Evolutionary conservation across 1,140 invertebrate genomes (phyloP).

Genomic region (Globodera ellingtonae): DNA sequence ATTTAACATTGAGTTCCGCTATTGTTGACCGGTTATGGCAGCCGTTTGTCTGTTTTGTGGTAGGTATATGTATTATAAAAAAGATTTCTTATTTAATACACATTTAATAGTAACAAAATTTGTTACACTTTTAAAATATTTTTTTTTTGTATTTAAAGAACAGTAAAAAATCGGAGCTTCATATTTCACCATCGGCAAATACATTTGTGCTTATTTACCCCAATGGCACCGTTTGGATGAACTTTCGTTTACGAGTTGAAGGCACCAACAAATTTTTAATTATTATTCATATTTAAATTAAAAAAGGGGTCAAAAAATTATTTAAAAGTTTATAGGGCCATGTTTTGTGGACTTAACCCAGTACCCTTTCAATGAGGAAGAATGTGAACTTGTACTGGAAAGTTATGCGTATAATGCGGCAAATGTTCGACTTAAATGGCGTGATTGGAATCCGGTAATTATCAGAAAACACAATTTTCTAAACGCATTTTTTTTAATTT

Average conservation of each 20-base stretch:
- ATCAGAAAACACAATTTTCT: not conserved
- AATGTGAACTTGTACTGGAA: conserved; percentile 56
- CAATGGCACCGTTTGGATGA: conserved; percentile 54
- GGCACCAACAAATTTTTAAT: conserved; percentile 32
- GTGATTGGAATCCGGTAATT: conserved; percentile 62
- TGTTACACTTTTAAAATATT: not conserved
- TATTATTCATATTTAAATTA: conserved; percentile 16
- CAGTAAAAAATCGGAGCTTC: conserved; percentile 47
- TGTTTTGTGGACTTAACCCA: conserved; percentile 45
- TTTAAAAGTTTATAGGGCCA: conserved; percentile 29
- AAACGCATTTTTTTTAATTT: not conserved
- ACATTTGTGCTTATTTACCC: conserved; percentile 54
- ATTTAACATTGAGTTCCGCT: conserved; percentile 47
- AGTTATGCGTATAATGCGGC: conserved; percentile 63
- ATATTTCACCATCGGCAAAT: conserved; percentile 51
- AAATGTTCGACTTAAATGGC: conserved; percentile 61
- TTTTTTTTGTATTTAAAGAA: conserved; percentile 43
- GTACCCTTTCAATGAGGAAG: conserved; percentile 54
- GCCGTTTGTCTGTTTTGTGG: conserved; percentile 48
- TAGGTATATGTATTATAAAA: not conserved
- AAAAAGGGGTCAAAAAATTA: not conserved
- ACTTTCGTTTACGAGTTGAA: conserved; percentile 53
- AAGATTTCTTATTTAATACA: conserved; percentile 3
- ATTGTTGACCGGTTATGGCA: conserved; percentile 55
- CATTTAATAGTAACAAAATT: not conserved